Evolutionary conservation across 2,797 vertebrate species (phyloP).

Genomic region (Cheirogaleus major): DNA sequence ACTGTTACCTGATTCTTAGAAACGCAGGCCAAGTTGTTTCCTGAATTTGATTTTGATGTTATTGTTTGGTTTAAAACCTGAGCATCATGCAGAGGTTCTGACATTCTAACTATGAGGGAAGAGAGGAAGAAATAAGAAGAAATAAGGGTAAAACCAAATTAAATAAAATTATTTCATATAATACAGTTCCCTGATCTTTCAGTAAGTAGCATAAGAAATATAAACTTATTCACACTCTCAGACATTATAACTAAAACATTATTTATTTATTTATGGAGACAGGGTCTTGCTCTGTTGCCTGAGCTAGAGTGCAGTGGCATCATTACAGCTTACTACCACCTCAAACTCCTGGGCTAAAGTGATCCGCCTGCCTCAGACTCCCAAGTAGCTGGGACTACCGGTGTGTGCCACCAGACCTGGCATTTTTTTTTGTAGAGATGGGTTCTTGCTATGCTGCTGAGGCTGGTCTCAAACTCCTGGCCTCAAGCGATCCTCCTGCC

Average conservation of each 20-base stretch:
- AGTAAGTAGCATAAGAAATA: not conserved
- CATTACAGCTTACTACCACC: not conserved
- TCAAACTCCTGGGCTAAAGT: not conserved
- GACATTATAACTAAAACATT: constrained; percentile 31
- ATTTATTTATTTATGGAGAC: not conserved
- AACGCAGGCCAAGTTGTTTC: not conserved
- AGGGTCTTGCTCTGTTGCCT: not conserved
- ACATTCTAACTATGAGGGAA: constrained; percentile 70
- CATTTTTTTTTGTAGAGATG: not conserved
- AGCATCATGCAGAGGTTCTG: constrained; percentile 87
- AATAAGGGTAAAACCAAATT: constrained; percentile 10
- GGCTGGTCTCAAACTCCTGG: not conserved
- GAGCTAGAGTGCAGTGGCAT: not conserved
- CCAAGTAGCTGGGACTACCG: not conserved
- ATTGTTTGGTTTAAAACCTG: constrained; percentile 88
- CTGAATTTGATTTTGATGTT: constrained; percentile 67
- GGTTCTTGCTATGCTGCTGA: not conserved
- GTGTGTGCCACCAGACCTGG: not conserved
- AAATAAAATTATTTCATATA: constrained; percentile 31
- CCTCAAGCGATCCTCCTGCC: not conserved
- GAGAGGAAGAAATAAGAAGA: not conserved
- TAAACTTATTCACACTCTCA: constrained; percentile 7
- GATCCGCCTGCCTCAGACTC: not conserved
- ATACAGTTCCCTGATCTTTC: not conserved
- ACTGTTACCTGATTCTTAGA: constrained; percentile 83